Percentiles rank a stretch among this genome's conserved stretches.
Evolutionary conservation across 2,113 vertebrate species (phyloP).

Genomic region (Copsychus sechellarum): DNA sequence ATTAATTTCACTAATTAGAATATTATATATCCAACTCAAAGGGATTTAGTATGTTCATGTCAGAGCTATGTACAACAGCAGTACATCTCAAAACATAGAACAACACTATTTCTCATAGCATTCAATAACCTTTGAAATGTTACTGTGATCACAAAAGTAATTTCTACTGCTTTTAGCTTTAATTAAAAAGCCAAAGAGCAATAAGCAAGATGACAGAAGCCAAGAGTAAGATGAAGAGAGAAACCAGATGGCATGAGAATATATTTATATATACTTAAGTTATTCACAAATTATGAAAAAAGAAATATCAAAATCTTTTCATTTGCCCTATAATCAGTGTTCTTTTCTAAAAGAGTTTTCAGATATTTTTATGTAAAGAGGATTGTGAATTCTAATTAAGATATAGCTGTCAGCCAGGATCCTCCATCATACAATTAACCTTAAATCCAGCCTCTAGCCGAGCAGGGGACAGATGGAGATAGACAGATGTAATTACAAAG

Average conservation of each 20-base stretch:
- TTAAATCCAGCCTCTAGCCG: neutral
- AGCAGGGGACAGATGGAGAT: neutral
- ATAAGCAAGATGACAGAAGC: neutral
- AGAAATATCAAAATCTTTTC: constrained; percentile 8
- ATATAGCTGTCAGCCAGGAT: constrained; percentile 9
- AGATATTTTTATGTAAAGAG: neutral
- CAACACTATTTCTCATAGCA: neutral
- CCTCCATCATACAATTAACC: constrained; percentile 7
- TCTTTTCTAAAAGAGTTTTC: neutral
- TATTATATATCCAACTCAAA: neutral
- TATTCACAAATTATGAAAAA: neutral
- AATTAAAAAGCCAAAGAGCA: constrained; percentile 35
- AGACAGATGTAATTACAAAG: constrained; percentile 54
- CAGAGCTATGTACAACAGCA: neutral
- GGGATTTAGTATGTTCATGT: neutral
- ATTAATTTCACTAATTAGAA: neutral
- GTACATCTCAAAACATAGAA: neutral
- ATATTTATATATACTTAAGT: neutral
- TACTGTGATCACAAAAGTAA: neutral
- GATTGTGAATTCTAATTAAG: constrained; percentile 50
- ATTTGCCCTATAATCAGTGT: neutral
- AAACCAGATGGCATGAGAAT: constrained; percentile 12
- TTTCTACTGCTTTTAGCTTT: neutral
- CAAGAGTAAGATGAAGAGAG: neutral
- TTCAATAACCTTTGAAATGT: neutral